Conservation (phyloP, 2,888 invertebrate genomes). For the Laothoe populi region DNA sequence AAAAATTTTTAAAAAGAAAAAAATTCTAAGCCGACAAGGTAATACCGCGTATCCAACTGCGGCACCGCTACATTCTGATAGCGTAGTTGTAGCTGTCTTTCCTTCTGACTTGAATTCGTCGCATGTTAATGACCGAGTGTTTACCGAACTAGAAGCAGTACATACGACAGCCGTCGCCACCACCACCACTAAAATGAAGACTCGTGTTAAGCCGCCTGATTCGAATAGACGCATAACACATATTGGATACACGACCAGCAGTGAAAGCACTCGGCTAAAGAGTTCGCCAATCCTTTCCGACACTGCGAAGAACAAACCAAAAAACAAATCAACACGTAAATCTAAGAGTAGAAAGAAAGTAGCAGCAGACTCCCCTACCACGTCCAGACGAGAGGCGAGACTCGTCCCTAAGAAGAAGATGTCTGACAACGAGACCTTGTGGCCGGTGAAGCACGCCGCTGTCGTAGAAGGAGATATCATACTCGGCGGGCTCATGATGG, state of each 20-base stretch:
- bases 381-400: constrained; percentile 36
- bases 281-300: not conserved
- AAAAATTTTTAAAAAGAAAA: constrained; percentile 61
- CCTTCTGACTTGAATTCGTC: not conserved
- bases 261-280: not conserved
- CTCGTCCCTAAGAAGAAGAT: constrained; percentile 46
- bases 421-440: constrained; percentile 64
- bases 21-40: constrained; percentile 40
- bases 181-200: constrained; percentile 27
- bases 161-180: not conserved
- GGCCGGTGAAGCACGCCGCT: constrained; percentile 92
- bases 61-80: constrained; percentile 42
- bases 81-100: not conserved
- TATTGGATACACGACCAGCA: not conserved
- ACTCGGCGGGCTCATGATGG: constrained; percentile 96
- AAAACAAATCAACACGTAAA: constrained; percentile 33
- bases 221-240: not conserved
- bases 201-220: constrained; percentile 31
- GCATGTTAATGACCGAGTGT: not conserved
- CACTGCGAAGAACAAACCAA: not conserved
- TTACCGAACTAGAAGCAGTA: not conserved
- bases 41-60: constrained; percentile 46
- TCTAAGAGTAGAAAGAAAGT: constrained; percentile 37
- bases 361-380: constrained; percentile 18
- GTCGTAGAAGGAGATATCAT: constrained; percentile 93